Percentiles rank a stretch among this genome's conserved stretches.
These are phyloP conservation scores for Rhingia campestris DNA, from an alignment of 2,888 invertebrate species.

Conservation along the genomic window DNA sequence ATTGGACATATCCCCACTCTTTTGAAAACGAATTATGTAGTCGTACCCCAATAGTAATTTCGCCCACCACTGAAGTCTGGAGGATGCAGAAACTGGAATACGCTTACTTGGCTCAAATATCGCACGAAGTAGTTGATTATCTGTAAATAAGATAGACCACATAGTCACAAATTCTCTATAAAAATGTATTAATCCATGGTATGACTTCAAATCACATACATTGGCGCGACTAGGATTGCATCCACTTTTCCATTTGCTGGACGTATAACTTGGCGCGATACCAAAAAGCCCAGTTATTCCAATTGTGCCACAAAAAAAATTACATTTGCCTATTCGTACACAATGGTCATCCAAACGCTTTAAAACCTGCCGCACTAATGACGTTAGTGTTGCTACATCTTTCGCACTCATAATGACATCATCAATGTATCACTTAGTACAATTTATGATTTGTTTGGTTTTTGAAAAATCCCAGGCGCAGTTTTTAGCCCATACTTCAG, in stretches of 20 bases:
- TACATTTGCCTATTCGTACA: background rate
- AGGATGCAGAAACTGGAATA: too few species aligned
- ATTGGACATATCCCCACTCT: too few species aligned
- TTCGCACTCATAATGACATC: constrained; percentile 21
- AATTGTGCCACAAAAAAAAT: constrained; percentile 5
- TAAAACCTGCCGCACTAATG: background rate
- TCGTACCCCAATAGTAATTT: too few species aligned
- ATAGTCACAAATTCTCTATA: constrained; percentile 7
- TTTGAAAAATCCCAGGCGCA: constrained; percentile 67
- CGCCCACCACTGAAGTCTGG: too few species aligned
- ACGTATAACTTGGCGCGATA: constrained; percentile 7
- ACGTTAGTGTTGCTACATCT: background rate
- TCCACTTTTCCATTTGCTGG: background rate
- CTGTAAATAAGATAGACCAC: too few species aligned
- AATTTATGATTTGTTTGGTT: constrained; percentile 64
- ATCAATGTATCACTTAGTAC: constrained; percentile 51
- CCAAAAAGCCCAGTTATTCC: constrained; percentile 8
- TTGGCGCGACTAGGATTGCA: background rate
- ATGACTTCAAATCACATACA: background rate
- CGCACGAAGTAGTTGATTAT: too few species aligned
- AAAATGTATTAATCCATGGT: background rate
- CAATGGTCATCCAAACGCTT: background rate
- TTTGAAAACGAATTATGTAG: too few species aligned
- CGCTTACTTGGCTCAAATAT: too few species aligned
- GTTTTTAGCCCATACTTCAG: constrained; percentile 39